A percentile compares a stretch with the other conserved stretches of the same genome.
Evolutionary conservation across 2,888 invertebrate species (phyloP).

Genomic region (Cremastobaeus sp.): DNA sequence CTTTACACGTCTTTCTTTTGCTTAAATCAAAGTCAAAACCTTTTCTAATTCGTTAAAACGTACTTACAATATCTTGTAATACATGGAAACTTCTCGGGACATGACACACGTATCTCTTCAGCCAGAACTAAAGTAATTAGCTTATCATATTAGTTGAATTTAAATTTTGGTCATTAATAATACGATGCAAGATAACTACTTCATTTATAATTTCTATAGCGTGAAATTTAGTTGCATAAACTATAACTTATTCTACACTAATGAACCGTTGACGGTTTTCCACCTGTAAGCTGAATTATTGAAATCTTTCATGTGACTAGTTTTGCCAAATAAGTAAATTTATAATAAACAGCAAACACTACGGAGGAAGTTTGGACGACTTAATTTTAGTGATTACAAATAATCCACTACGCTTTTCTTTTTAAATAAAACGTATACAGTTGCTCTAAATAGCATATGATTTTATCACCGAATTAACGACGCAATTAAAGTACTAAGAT

Average conservation of each 20-base stretch:
- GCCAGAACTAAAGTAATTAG: constrained; percentile 42
- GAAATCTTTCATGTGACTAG: no score
- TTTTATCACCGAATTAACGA: no score
- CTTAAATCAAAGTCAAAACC: no score
- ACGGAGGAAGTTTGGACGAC: no score
- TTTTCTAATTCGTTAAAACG: not conserved
- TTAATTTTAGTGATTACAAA: no score
- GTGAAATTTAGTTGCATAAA: constrained; percentile 36
- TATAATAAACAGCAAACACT: not conserved
- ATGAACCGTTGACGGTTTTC: constrained; percentile 24
- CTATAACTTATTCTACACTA: constrained; percentile 32
- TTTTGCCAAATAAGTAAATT: not conserved
- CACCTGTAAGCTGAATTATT: constrained; percentile 15
- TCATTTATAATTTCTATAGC: constrained; percentile 45
- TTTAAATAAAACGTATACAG: no score
- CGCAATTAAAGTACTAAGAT: no score
- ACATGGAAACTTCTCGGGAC: constrained; percentile 11
- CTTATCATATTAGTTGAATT: constrained; percentile 40
- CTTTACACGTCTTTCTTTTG: no score
- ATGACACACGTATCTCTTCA: constrained; percentile 14
- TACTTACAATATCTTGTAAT: no score
- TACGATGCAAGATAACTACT: constrained; percentile 40
- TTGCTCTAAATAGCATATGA: no score
- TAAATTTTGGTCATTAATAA: constrained; percentile 47
- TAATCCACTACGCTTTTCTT: no score